These are phyloP conservation scores for Epinotia nisella DNA, from an alignment of 2,888 invertebrate genomes.

Conservation along the genomic window DNA sequence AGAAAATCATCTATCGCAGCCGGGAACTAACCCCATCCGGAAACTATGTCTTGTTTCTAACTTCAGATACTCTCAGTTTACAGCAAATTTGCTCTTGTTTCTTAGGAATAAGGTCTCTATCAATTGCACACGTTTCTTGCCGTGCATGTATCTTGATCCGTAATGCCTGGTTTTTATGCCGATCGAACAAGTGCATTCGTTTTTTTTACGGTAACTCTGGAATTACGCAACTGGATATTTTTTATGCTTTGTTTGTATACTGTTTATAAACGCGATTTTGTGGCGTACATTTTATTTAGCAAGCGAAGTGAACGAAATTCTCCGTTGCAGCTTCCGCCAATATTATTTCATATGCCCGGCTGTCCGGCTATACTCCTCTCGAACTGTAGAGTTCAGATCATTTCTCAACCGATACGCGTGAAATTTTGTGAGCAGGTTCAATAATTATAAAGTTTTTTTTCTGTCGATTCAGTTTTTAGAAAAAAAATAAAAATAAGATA, in stretches of 20 bases:
- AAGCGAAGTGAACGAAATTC: no score
- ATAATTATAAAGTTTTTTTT: no score
- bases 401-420: no score
- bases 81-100: background rate
- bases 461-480: no score
- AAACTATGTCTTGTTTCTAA: constrained; percentile 50
- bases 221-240: constrained; percentile 20
- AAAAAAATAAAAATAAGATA: no score
- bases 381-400: no score
- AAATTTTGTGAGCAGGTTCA: no score
- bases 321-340: no score
- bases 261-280: background rate
- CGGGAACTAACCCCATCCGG: constrained; percentile 68
- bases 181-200: constrained; percentile 3
- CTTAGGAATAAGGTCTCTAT: background rate
- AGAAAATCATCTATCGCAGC: constrained; percentile 65
- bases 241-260: background rate
- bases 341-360: no score
- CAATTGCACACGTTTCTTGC: background rate
- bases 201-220: constrained; percentile 24
- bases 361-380: no score
- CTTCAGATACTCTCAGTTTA: background rate
- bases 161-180: constrained; percentile 25
- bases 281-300: no score
- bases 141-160: constrained; percentile 8